Base-by-base conservation (phyloP, 2,797 vertebrate species). In the Acestrorhynchus altus region DNA sequence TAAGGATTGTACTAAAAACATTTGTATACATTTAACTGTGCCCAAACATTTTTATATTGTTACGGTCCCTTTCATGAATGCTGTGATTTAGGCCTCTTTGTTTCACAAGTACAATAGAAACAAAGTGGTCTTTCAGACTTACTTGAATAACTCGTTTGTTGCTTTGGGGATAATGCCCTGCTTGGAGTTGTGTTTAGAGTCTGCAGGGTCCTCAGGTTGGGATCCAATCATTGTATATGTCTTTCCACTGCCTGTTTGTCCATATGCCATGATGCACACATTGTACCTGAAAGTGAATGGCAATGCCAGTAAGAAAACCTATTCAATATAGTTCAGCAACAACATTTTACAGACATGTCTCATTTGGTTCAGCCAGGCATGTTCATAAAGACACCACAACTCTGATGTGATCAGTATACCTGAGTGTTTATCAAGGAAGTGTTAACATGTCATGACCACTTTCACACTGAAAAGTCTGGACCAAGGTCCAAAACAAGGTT, bases 201-300 rank as follows among this genome's bases (percentile, higher is more conserved):
- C 6, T 0, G 80, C 61, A 44, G 69, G 52, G 18, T 80, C 84
- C 10, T 88, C 85, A 51, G 78, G 22, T 59, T 78, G 86, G 0
- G 92, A 92, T 63, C 96, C 95, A 83, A 96, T 75, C 95, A 96
- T 94, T 24, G 95, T 95, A 79, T 96, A 90, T 28, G 94, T 96
- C 88, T 97, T 96, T 18, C 96, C 95, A 49, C 95, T 95, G 51
- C 95, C 96, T 0, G 95, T 96, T 89, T 96, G 96, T 0, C 96
- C 95, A 0, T 95, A 96, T 0, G 95, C 95, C 96, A 95, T 95
- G 75, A 96, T 91, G n/a, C 96, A 96, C 9, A 96, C 94, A 5
- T 95, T 94, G 83, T 94, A 96, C 76, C 96, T 97, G 89, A 74
- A 81, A 46, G 69, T 31, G 28, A 69, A 31, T 6, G 2, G 65